phyloP scores from a whole-genome alignment of 1,140 invertebrate species.

The Druon quercuslanigerum region DNA sequence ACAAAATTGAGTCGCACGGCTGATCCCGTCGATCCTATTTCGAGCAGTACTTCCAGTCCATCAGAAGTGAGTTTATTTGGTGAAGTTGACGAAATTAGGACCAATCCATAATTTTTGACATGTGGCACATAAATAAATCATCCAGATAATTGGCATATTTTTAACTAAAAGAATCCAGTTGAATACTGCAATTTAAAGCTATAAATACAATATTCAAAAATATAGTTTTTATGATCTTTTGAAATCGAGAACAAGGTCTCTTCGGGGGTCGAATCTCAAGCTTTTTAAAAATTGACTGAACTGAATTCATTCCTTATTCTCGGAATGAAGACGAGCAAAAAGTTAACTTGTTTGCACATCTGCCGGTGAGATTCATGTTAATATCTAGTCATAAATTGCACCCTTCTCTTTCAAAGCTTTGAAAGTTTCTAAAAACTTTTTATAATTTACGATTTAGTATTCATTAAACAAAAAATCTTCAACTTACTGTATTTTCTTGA shows the following conservation, averaged over 20 bases:
- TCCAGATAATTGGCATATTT: neutral
- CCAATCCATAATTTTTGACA: too few species aligned
- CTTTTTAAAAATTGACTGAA: constrained; percentile 18
- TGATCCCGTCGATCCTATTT: too few species aligned
- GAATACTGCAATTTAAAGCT: constrained; percentile 2
- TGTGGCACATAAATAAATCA: neutral
- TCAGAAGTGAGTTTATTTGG: too few species aligned
- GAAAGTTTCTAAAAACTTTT: too few species aligned
- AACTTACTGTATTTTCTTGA: too few species aligned
- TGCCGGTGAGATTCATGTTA: neutral
- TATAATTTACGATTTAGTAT: too few species aligned
- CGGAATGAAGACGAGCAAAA: neutral
- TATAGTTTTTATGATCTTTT: constrained; percentile 16
- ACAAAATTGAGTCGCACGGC: neutral
- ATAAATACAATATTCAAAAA: constrained; percentile 30
- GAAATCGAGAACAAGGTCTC: constrained; percentile 5
- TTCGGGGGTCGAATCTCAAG: constrained; percentile 28
- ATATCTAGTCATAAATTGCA: neutral
- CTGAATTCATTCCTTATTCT: constrained; percentile 20
- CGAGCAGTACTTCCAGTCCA: too few species aligned
- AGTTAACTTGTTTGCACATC: neutral
- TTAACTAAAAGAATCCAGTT: neutral
- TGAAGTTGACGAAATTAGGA: too few species aligned
- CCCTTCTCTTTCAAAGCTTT: neutral
- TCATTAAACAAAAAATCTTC: too few species aligned